Evolutionary conservation across 2,888 invertebrate genomes (phyloP).

Genomic region (Acleris cristana): DNA sequence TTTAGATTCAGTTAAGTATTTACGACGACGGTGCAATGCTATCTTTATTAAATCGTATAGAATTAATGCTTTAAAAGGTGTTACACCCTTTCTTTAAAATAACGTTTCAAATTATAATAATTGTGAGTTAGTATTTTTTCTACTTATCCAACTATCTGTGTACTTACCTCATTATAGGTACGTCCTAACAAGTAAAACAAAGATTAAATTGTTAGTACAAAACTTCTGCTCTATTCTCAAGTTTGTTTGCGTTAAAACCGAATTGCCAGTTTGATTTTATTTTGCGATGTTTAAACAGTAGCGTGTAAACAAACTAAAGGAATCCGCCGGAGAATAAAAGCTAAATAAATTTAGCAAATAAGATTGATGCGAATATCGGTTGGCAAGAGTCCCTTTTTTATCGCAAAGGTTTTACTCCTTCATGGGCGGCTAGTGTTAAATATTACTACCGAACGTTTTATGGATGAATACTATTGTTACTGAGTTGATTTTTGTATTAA

Average conservation of each 20-base stretch:
- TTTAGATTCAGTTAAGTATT: too few relatives aligned
- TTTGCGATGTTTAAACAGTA: neutral
- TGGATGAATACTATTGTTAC: too few relatives aligned
- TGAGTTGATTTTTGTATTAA: too few relatives aligned
- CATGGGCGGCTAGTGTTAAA: neutral
- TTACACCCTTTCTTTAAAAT: too few relatives aligned
- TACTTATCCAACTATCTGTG: neutral
- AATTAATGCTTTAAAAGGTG: too few relatives aligned
- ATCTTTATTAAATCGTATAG: too few relatives aligned
- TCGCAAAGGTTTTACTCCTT: neutral
- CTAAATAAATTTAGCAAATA: slow-evolving; percentile 25
- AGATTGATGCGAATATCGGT: slow-evolving; percentile 25
- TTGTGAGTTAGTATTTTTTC: too few relatives aligned
- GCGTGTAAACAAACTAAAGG: slow-evolving; percentile 2
- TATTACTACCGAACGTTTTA: neutral
- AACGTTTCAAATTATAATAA: too few relatives aligned
- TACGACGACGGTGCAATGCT: too few relatives aligned
- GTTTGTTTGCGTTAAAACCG: neutral
- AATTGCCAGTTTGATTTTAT: neutral
- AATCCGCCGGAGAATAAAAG: slow-evolving; percentile 21
- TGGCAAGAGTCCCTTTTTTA: slow-evolving; percentile 17
- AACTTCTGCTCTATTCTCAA: neutral
- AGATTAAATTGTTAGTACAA: neutral
- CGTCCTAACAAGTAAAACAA: neutral
- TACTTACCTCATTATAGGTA: neutral